These are phyloP conservation scores for Cryptocephalus moraei DNA, from an alignment of 2,888 invertebrate genomes.

Conservation along the genomic window DNA sequence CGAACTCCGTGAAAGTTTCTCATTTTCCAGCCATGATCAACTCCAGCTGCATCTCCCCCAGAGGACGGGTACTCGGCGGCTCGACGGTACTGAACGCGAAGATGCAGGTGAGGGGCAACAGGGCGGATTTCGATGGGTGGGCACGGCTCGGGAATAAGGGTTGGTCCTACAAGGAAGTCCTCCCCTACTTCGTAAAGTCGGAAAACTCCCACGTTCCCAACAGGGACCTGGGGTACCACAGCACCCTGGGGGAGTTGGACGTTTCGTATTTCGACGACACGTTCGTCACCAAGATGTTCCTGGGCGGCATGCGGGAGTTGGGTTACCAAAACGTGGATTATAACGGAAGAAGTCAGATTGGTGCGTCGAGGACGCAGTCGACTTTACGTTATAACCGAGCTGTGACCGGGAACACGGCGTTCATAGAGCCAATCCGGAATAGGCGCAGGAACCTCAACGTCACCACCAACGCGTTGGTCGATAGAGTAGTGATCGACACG, in stretches of 20 bases:
- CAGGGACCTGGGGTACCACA: neutral
- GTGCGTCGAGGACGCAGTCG: slow-evolving; percentile 44
- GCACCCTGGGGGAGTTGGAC: neutral
- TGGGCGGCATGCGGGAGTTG: slow-evolving; percentile 63
- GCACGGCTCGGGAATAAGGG: slow-evolving; percentile 64
- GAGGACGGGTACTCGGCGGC: slow-evolving; percentile 77
- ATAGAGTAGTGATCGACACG: slow-evolving; percentile 58
- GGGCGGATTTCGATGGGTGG: slow-evolving; percentile 75
- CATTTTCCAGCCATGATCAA: too few relatives aligned
- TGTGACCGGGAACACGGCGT: slow-evolving; percentile 42
- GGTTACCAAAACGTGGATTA: slow-evolving; percentile 70
- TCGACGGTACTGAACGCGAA: slow-evolving; percentile 73
- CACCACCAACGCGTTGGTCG: slow-evolving; percentile 64
- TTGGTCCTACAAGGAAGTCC: slow-evolving; percentile 74
- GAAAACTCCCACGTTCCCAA: slow-evolving; percentile 44
- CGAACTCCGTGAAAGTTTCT: too few relatives aligned
- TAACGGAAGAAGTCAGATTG: slow-evolving; percentile 46
- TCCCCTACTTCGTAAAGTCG: slow-evolving; percentile 76
- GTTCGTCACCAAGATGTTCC: slow-evolving; percentile 40
- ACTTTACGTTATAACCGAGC: slow-evolving; percentile 66
- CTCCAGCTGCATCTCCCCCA: neutral
- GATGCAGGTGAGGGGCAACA: slow-evolving; percentile 73
- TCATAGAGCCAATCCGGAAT: slow-evolving; percentile 32
- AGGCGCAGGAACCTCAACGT: slow-evolving; percentile 60
- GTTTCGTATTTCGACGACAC: neutral